Base-by-base conservation (phyloP, 1,140 invertebrate species). In the Trachymyrmex cornetzi region DNA sequence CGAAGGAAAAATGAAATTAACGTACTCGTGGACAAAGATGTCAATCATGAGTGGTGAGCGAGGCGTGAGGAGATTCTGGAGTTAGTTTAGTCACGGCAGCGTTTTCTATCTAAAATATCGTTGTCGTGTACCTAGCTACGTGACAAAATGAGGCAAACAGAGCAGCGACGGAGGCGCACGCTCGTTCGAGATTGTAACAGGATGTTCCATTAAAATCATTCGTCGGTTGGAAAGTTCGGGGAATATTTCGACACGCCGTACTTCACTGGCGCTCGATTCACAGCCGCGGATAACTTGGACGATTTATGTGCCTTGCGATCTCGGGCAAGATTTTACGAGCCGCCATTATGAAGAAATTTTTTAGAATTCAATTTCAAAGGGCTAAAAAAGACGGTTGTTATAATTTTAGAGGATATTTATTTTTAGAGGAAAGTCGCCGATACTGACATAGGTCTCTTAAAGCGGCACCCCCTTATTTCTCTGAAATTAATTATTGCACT, bases 31-130 rank as follows among this genome's bases (percentile, higher is more conserved):
- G 19, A 16, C 30, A 16, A 59, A 66, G 22, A 44, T 38, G 61
- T 69, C 84, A 38, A 86, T 86, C 63, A n/a, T 44, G 12, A 38
- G 22, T 71, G 14, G 67, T 16, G 67, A 77, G 53, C 59, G 19
- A n/a, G 38, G 27, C 30, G 27, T 27, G 38, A 44, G 38, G 11
- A 77, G n/a, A 50, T 3, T 80, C n/a, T 34, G 24, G 22, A 81
- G 27, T 24, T 53, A 55, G 74, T 22, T 67, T 50, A 69, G 67
- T 12, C 55, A 34, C 64, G 38, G 27, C 64, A 38, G n/a, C 24
- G 38, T 86, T 86, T 69, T 22, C 55, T 44, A 79, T 69, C 61
- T 79, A 24, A 86, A 86, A 80, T 79, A 86, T 59, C 84, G n/a
- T 22, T 24, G 57, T 50, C 38, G 74, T 85, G 38, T 14, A 64